Evolutionary conservation across 1,140 invertebrate species (phyloP), one percentile per base, ranked within the genome.

Genomic region (Colletes gigas): DNA sequence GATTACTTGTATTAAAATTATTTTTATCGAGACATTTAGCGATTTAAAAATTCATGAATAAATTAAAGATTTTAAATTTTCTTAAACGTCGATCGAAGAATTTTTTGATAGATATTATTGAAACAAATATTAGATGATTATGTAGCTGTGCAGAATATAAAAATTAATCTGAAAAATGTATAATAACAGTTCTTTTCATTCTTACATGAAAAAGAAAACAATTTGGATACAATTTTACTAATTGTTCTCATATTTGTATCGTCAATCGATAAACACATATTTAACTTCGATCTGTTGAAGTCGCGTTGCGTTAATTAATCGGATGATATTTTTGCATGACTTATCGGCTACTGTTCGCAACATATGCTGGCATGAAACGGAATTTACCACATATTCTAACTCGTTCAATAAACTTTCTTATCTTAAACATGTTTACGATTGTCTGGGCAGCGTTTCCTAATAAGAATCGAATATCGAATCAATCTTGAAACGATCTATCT

Each of bases 361-460:
- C 66, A 52, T 65, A 39, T 73, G 55, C 39, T n/a, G 8, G 10
- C 14, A 21, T 79, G 73, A 66, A 79, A 79, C 14, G 41, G 50
- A 66, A 73, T 79, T 73, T 57, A 66, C 39, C 69, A 73, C 69
- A 73, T 57, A 65, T 21, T 14, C 60, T n/a, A 55, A 57, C 19
- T 50, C 70, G 77, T 79, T 79, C 77, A 79, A 79, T 79, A 79
- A 79, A 79, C 59, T 73, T 65, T 79, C 69, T 79, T 79, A 79
- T 79, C 77, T 55, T 50, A 65, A 52, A 73, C 19, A 54, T 71
- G 57, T 70, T 78, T 73, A 73, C 77, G 60, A 65, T 50, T 17
- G 60, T 79, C 70, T 65, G 39, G 65, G 8, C 19, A 73, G 39
- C 17, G 19, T 79, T 66, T 52, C 39, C 19, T 66, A 65, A 54